Percentiles rank a stretch among this genome's conserved stretches.
Conservation (phyloP, 2,797 vertebrate genomes). For the Tauraco hartlaubi region DNA sequence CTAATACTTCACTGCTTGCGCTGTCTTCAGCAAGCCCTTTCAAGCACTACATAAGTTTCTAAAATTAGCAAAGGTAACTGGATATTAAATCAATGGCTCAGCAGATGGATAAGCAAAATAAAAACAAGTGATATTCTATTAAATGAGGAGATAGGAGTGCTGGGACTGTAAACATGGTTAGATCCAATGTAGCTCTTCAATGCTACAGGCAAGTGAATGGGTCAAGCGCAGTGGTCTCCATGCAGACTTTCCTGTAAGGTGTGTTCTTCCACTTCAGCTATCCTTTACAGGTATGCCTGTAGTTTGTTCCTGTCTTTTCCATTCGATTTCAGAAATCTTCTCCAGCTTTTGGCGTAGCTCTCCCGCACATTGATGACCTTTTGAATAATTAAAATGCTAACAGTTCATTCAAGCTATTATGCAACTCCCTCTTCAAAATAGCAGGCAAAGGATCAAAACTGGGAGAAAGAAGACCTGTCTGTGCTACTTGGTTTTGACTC, state of each 20-base stretch:
- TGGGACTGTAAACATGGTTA: background rate
- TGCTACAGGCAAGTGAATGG: background rate
- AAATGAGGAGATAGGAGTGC: background rate
- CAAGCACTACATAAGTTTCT: background rate
- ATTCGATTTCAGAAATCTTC: background rate
- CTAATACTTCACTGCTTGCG: background rate
- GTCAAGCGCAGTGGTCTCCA: background rate
- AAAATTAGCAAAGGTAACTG: background rate
- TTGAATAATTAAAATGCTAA: conserved; percentile 58
- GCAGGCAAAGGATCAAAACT: conserved; percentile 13
- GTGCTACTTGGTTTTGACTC: conserved; percentile 5
- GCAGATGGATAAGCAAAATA: background rate
- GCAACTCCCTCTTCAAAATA: conserved; percentile 10
- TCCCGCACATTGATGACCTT: conserved; percentile 22
- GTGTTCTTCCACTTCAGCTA: background rate
- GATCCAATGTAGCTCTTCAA: background rate
- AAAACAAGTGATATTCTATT: background rate
- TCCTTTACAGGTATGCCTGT: background rate
- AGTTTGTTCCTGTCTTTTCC: background rate
- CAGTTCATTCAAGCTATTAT: conserved; percentile 21
- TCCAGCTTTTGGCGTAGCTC: background rate
- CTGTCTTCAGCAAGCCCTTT: background rate
- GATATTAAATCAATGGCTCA: background rate
- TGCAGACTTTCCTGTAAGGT: background rate
- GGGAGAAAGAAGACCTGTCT: background rate